Base-by-base conservation (phyloP, 2,888 invertebrate species). In the Parnassius apollo region DNA sequence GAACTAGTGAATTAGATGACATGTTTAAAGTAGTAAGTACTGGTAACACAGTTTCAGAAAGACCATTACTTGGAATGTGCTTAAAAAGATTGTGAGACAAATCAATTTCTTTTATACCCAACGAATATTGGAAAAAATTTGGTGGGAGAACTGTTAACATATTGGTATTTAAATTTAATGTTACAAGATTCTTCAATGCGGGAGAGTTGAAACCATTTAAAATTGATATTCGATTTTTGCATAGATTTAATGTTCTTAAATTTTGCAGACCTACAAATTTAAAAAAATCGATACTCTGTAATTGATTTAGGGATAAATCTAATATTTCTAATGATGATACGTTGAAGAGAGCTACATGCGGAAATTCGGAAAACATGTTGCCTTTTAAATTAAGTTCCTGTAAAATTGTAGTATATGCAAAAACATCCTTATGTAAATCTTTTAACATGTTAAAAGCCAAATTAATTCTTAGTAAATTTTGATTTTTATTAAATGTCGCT, bases 91-190 rank as follows among this genome's bases (percentile, higher is more conserved):
- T 97, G 66, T 92, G 93, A 1, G 97, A 95, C 66, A 97, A 82
- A 78, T 97, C 96, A 62, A 97, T 93, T 69, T 95, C 94, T 66
- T 95, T 94, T 55, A 97, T 82, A 53, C 94, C 93, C 65, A 93
- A 90, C 9, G 96, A 95, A 77, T 95, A 94, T 69, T 95, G 94
- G 69, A 97, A 94, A 85, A 97, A 96, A 82, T 97, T 96, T 25
- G 95, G 94, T 44, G 96, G 96, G 68, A 97, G 89, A 64, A 95
- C 94, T 44, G 95, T 93, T 69, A 97, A 81, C 70, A 94, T 91
- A 80, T 97, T 97, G 62, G 94, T 94, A 73, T 95, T 96, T 62
- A 97, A 92, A 82, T 97, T 96, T 64, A 96, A 94, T 10, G 93
- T 94, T 45, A 95, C 88, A 54, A 97, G 83, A 72, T 95, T 95